A percentile compares a stretch with the other conserved stretches of the same genome.
These are phyloP conservation scores for Gymnogyps californianus DNA, from an alignment of 2,113 vertebrate genomes.

Conservation along the genomic window DNA sequence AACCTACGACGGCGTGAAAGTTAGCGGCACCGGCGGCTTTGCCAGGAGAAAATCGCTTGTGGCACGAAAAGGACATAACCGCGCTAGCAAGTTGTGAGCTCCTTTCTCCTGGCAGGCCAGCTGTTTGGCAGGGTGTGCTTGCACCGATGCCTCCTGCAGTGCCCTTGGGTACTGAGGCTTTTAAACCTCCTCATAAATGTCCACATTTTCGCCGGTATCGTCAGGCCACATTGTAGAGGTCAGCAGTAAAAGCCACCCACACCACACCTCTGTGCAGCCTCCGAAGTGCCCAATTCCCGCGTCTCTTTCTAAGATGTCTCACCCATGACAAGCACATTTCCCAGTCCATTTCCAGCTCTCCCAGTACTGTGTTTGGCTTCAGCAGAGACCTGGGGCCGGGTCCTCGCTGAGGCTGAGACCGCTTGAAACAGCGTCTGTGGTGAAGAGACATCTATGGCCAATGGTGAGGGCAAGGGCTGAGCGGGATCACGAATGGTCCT, in stretches of 20 bases:
- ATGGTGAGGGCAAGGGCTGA: accelerated
- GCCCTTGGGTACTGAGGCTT: neutral
- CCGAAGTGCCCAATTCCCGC: accelerated
- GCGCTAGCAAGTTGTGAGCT: neutral
- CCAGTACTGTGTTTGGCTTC: neutral
- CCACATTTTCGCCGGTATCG: accelerated
- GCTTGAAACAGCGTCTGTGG: accelerated
- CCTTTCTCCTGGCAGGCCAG: no score
- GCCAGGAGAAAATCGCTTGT: neutral
- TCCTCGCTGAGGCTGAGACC: neutral
- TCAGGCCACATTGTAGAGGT: accelerated
- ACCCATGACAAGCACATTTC: accelerated
- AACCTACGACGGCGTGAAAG: no score
- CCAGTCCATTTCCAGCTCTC: neutral
- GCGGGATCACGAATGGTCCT: accelerated
- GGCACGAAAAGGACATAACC: neutral
- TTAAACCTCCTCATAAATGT: accelerated
- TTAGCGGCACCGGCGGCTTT: accelerated
- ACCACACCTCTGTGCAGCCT: neutral
- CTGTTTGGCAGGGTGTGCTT: neutral
- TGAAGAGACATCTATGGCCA: neutral
- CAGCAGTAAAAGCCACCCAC: neutral
- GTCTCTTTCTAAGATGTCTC: no score
- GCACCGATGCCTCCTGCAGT: neutral
- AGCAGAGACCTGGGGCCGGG: accelerated